Base-by-base conservation (phyloP, 2,797 vertebrate genomes). In the Amblyopsis hoosieri region DNA sequence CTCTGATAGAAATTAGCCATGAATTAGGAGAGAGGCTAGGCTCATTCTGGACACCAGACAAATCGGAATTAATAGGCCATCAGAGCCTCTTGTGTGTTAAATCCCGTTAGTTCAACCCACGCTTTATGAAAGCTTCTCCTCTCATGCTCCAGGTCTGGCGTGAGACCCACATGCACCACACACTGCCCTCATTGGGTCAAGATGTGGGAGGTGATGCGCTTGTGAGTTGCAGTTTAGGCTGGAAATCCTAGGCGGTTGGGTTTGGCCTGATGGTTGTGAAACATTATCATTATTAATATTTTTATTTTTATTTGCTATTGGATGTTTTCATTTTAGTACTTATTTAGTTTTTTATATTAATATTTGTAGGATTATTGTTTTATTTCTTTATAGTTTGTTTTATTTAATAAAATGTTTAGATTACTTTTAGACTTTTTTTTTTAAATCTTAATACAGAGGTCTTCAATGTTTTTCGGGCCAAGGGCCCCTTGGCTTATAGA, bases 41-140 rank as follows among this genome's bases (percentile, higher is more conserved):
- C 92, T 93, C 93, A 87, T 92, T 94, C 93, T 97, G 95, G 95
- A 95, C 86, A 89, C 82, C 82, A 88, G 95, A 95, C 95, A 97
- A 90, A 90, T 80, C 89, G 89, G 93, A 96, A 96, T 96, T 95
- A 97, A 96, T 96, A 95, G 95, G 94, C 94, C 94, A 94, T 95
- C 93, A 92, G 90, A 93, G 92, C 94, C 94, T 95, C 94, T 89
- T 88, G 95, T 94, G 94, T 93, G 93, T 94, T 95, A 93, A 95
- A 95, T 95, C 94, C 93, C 93, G 95, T 96, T 96, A 95, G 94
- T 94, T 94, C 90, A 29, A 69, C 83, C 86, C 60, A 85, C 90
- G 91, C 90, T 94, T 94, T 91, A 93, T 94, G 90, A 94, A 94
- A 93, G 90, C 80, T 82, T 93, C 84, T 92, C 89, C 88, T 93